Conservation (phyloP, 2,888 invertebrate species). For the Himalopsyche japonica region DNA sequence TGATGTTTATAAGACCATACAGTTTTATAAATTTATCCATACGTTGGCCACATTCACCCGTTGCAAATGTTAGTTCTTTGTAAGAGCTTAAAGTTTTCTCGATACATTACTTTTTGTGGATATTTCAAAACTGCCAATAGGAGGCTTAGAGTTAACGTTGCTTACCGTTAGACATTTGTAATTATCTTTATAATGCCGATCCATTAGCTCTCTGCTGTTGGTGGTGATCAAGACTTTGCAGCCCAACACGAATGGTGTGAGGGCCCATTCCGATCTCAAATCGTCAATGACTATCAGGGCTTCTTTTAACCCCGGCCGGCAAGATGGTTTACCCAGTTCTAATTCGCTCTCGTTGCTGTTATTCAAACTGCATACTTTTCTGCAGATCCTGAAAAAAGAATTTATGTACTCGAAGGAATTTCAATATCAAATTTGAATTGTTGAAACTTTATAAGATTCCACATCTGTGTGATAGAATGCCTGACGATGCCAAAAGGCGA, state of each 20-base stretch:
- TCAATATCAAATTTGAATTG: no score
- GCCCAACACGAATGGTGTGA: slow-evolving; percentile 69
- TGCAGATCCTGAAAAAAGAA: slow-evolving; percentile 13
- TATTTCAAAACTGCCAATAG: no score
- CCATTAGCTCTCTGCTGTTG: slow-evolving; percentile 58
- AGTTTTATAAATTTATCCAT: no score
- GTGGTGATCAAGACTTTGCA: slow-evolving; percentile 74
- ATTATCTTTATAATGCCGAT: background rate
- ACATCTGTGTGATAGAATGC: no score
- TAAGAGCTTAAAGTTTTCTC: no score
- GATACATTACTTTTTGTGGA: no score
- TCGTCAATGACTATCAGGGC: slow-evolving; percentile 71
- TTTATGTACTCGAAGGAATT: background rate
- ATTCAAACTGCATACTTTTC: background rate
- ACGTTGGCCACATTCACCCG: no score
- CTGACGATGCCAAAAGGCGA: no score
- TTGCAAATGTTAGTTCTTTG: no score
- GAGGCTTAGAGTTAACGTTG: no score
- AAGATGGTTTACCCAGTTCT: background rate
- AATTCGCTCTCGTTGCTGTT: background rate
- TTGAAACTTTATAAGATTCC: no score
- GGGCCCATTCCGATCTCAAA: slow-evolving; percentile 62
- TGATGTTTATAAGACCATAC: no score
- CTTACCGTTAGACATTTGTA: background rate
- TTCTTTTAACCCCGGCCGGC: slow-evolving; percentile 47